Evolutionary conservation across 2,888 invertebrate species (phyloP).

Genomic region (Rotaria sp.): DNA sequence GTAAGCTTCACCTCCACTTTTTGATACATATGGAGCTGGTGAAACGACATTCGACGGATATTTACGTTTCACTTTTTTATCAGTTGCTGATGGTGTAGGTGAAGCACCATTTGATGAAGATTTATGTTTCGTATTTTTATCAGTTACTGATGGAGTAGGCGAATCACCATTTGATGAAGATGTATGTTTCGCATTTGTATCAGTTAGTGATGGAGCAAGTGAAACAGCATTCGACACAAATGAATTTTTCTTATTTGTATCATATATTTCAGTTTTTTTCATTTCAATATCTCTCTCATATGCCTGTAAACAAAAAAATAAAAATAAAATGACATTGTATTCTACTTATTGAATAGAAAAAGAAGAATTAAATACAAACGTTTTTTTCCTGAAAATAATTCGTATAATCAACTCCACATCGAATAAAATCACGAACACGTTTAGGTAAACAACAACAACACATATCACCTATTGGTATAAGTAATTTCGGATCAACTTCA

Average conservation of each 20-base stretch:
- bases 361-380: neutral
- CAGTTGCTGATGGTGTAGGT: too few relatives aligned
- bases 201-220: too few relatives aligned
- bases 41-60: neutral
- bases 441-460: constrained; percentile 7
- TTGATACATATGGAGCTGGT: neutral
- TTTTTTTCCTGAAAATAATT: neutral
- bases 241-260: too few relatives aligned
- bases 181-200: too few relatives aligned
- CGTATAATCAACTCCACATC: neutral
- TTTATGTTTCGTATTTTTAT: too few relatives aligned
- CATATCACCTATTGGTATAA: neutral
- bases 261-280: neutral
- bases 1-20: neutral
- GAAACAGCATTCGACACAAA: too few relatives aligned
- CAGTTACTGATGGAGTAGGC: too few relatives aligned
- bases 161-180: too few relatives aligned
- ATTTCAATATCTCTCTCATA: neutral
- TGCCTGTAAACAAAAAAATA: neutral
- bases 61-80: too few relatives aligned
- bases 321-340: neutral
- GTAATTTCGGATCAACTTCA: neutral
- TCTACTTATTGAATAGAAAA: too few relatives aligned
- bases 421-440: neutral
- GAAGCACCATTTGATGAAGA: too few relatives aligned